Base-by-base conservation (phyloP, 2,797 vertebrate species). In the Dryobates pubescens region DNA sequence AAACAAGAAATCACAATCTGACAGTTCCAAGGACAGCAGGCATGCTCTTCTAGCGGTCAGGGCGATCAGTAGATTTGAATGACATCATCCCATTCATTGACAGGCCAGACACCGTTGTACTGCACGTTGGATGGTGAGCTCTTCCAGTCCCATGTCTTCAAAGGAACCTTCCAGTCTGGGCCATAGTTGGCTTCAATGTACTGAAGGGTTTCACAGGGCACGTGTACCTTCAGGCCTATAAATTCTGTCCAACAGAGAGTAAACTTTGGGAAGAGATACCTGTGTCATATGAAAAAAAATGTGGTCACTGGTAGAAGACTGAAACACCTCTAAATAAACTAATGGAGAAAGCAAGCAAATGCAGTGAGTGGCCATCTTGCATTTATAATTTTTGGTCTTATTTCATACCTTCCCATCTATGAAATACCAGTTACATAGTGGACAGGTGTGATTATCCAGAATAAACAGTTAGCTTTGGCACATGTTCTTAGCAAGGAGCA, bases 141-240 rank as follows among this genome's bases (percentile, higher is more conserved):
- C 94, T 99, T 99, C 99, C 99, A 99, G 97, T 99, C 99, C 99
- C 99, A 99, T 0, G 27, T 97, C 94, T 97, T 98, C 69, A 99
- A 93, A 2, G 99, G 99, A 90, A 99, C 92, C 70, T 97, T 98
- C 99, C 99, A 99, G 67, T 97, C 96, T 3, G 97, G 86, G 7
- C 99, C 99, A 1, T 99, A 99, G 96, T 99, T 99, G 10, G 99
- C 98, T 83, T 94, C 98, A 34, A 99, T 96, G 4, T 99, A 99
- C 56, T 98, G 98, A 6, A 98, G 89, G 1, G 98, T 98, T 96
- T 99, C 98, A 51, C 99, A 99, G 1, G 99, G 99, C 30, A 99
- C 98, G 0, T 96, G 98, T 15, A 99, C 98, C 82, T 98, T 99
- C 23, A 99, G 97, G 59, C 99, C 99, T 58, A 98, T 95, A 93